phyloP scores from a whole-genome alignment of 35 echinoderm and acorn worm genomes.

The Antedon bifida region DNA sequence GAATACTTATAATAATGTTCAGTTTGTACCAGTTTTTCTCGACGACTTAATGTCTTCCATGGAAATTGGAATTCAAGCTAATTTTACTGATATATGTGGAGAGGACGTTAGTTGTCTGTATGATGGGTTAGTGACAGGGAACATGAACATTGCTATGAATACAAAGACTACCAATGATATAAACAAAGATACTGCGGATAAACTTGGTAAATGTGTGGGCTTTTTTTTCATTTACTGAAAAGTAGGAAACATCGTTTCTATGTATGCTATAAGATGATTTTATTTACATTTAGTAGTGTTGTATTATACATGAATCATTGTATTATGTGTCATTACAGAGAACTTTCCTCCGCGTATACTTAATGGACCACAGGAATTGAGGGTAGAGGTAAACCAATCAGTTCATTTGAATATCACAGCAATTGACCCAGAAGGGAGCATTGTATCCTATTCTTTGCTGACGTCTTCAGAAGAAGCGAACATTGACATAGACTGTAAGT shows the following conservation, averaged over 20 bases:
- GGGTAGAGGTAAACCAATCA: background rate
- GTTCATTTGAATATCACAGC: background rate
- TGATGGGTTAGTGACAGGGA: background rate
- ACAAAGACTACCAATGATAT: background rate
- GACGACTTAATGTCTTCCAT: conserved; percentile 14
- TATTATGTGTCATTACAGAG: background rate
- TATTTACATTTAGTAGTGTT: too few species aligned
- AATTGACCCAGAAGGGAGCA: background rate
- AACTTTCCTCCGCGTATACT: background rate
- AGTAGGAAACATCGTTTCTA: too few species aligned
- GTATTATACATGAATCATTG: too few species aligned
- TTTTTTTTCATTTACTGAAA: too few species aligned
- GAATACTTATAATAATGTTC: conserved; percentile 17
- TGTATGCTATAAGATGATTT: too few species aligned
- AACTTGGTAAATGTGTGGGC: background rate
- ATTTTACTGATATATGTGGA: background rate
- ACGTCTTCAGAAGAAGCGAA: background rate
- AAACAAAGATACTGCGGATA: background rate
- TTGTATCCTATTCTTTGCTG: background rate
- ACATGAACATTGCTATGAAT: background rate
- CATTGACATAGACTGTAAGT: background rate
- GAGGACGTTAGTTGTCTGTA: background rate
- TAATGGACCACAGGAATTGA: background rate
- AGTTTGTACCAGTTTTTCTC: conserved; percentile 19
- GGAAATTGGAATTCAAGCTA: background rate